Evolutionary conservation across 1,140 invertebrate genomes (phyloP).

Genomic region (Ceratina japonica): DNA sequence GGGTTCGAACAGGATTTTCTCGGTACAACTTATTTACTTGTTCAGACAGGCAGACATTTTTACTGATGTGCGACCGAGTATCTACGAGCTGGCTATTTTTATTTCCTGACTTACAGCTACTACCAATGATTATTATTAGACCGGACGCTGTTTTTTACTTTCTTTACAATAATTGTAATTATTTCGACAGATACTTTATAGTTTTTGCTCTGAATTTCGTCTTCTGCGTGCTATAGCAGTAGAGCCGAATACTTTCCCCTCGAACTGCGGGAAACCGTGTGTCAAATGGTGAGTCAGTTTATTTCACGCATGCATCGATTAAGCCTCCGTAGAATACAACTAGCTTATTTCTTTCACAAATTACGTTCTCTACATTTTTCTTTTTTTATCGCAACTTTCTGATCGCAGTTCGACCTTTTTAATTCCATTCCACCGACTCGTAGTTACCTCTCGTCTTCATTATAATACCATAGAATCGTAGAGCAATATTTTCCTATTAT

Average conservation of each 20-base stretch:
- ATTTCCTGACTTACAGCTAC: conserved; percentile 5
- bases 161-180: conserved; percentile 8
- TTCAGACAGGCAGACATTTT: too few species aligned
- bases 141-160: not conserved
- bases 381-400: not conserved
- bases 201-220: conserved; percentile 25
- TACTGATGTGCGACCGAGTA: not conserved
- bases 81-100: not conserved
- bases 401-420: not conserved
- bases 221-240: conserved; percentile 12
- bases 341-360: not conserved
- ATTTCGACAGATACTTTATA: conserved; percentile 21
- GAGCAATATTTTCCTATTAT: too few species aligned
- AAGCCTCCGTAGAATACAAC: conserved; percentile 9
- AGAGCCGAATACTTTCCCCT: conserved; percentile 15
- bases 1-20: too few species aligned
- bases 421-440: not conserved
- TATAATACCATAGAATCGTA: too few species aligned
- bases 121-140: not conserved
- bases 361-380: not conserved
- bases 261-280: conserved; percentile 16
- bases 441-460: not conserved
- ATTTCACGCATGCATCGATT: conserved; percentile 32
- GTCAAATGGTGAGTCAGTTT: conserved; percentile 31
- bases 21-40: too few species aligned